phyloP scores from a whole-genome alignment of 2,888 invertebrate species.

The Micoletzkya japonica region DNA sequence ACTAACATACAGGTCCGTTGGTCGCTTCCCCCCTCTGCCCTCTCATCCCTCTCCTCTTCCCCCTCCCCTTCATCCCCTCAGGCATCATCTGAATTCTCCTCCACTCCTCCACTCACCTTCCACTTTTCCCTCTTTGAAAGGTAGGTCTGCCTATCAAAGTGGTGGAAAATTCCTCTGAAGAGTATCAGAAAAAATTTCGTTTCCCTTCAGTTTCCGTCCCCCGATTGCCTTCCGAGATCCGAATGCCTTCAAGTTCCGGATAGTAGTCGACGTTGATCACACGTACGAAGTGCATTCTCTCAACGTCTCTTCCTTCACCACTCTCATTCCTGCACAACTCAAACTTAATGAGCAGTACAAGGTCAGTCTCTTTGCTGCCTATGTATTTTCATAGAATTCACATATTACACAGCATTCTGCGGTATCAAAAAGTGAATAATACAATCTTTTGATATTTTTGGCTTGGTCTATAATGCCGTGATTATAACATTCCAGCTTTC shows the following conservation, averaged over 20 bases:
- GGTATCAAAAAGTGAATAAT: too few relatives aligned
- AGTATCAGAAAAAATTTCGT: not conserved
- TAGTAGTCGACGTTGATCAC: slow-evolving; percentile 28
- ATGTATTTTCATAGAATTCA: not conserved
- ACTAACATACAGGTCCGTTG: slow-evolving; percentile 2
- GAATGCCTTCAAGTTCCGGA: slow-evolving; percentile 30
- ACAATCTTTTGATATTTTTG: too few relatives aligned
- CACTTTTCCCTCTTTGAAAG: slow-evolving; percentile 26
- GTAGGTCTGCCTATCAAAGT: not conserved
- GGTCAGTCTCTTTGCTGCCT: slow-evolving; percentile 8
- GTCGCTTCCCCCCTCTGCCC: not conserved
- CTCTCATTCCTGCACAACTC: slow-evolving; percentile 28
- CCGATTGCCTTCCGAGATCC: slow-evolving; percentile 30
- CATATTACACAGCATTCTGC: too few relatives aligned
- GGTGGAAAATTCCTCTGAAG: not conserved
- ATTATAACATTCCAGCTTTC: too few relatives aligned
- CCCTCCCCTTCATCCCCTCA: not conserved
- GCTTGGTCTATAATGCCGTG: too few relatives aligned
- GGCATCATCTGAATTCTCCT: not conserved
- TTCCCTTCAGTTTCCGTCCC: slow-evolving; percentile 29
- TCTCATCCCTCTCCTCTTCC: not conserved
- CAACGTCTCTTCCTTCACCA: slow-evolving; percentile 22
- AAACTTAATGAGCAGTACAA: slow-evolving; percentile 31
- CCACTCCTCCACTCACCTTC: slow-evolving; percentile 18
- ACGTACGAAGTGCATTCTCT: not conserved